Evolutionary conservation across 1,140 invertebrate species (phyloP).

Genomic region (Vollenhovia emeryi): DNA sequence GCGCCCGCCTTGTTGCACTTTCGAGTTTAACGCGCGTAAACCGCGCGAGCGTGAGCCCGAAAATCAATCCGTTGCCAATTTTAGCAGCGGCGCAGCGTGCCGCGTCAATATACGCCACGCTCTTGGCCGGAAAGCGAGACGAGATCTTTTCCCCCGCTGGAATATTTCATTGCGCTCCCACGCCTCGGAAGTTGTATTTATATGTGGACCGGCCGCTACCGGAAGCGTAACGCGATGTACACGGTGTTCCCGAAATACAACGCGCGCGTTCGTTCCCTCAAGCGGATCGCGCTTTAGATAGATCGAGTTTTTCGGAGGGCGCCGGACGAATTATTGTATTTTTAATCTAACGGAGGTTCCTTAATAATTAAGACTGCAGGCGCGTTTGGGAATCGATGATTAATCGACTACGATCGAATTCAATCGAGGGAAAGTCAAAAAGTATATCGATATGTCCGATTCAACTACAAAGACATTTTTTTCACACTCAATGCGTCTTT

Average conservation of each 20-base stretch:
- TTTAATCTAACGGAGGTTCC: background rate
- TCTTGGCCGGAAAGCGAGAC: slow-evolving; percentile 44
- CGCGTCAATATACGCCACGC: slow-evolving; percentile 38
- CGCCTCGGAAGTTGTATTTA: slow-evolving; percentile 58
- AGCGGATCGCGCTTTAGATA: background rate
- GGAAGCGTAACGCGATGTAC: slow-evolving; percentile 46
- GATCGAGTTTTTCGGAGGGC: background rate
- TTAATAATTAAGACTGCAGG: background rate
- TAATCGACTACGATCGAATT: background rate
- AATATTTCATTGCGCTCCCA: slow-evolving; percentile 60
- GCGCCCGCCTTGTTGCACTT: slow-evolving; percentile 26
- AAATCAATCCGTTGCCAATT: slow-evolving; percentile 59
- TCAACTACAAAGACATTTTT: background rate
- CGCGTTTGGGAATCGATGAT: too few relatives aligned
- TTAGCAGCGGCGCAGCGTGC: slow-evolving; percentile 31
- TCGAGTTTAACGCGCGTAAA: slow-evolving; percentile 48
- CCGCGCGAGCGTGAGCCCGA: slow-evolving; percentile 27
- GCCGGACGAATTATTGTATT: background rate
- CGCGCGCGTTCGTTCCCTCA: background rate
- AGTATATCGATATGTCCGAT: background rate
- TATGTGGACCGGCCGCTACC: slow-evolving; percentile 55
- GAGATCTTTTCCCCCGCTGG: background rate
- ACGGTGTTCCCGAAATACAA: slow-evolving; percentile 51
- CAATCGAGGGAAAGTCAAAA: background rate
- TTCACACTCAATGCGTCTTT: background rate